Percentiles rank a stretch among this genome's conserved stretches.
Evolutionary conservation across 2,113 vertebrate species (phyloP).

Genomic region (Gymnarchus niloticus): DNA sequence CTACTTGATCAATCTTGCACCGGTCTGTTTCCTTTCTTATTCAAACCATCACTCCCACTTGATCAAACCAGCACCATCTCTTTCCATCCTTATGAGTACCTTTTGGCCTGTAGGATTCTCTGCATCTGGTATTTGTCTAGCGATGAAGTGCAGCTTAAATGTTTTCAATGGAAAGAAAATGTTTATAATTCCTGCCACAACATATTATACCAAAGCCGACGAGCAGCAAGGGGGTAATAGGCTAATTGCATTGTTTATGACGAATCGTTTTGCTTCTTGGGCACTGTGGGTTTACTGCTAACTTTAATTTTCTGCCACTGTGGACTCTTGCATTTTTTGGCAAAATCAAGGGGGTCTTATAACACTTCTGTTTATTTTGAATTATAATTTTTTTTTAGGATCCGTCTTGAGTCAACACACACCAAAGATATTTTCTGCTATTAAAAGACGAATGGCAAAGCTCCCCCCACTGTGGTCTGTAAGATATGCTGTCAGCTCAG

Average conservation of each 20-base stretch:
- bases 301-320: conserved; percentile 31
- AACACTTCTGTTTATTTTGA: neutral
- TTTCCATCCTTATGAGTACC: conserved; percentile 42
- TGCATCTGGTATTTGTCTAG: conserved; percentile 51
- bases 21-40: neutral
- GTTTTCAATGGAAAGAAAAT: conserved; percentile 44
- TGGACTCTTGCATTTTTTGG: conserved; percentile 22
- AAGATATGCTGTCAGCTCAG: neutral
- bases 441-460: neutral
- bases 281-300: conserved; percentile 35
- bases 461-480: neutral
- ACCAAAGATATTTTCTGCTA: neutral
- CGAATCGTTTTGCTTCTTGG: conserved; percentile 34
- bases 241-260: conserved; percentile 48
- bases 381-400: conserved; percentile 9
- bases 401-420: conserved; percentile 1
- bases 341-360: conserved; percentile 4
- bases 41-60: neutral
- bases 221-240: conserved; percentile 35
- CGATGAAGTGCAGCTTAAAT: conserved; percentile 31
- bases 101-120: conserved; percentile 40
- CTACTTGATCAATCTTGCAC: neutral
- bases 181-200: conserved; percentile 46
- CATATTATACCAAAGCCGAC: conserved; percentile 35
- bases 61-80: conserved; percentile 24